These are phyloP conservation scores for Zaprionus taronus DNA, from an alignment of 1,140 invertebrate genomes.

Conservation along the genomic window DNA sequence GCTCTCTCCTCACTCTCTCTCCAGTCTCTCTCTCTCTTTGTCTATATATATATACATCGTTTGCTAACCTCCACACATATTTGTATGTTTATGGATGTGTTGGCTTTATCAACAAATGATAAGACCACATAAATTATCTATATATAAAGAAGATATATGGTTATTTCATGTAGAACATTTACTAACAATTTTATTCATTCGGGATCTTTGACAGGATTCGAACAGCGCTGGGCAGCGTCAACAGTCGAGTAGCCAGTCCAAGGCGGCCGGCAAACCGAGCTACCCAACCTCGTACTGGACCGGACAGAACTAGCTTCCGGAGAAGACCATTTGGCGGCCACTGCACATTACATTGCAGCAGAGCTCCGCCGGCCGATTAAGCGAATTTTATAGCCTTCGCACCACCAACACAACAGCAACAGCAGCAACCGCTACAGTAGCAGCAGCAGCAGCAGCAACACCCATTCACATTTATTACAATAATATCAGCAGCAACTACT, in stretches of 20 bases:
- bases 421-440: constrained; percentile 40
- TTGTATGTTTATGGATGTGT: constrained; percentile 8
- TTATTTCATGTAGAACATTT: neutral
- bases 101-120: neutral
- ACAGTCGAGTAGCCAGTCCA: constrained; percentile 88
- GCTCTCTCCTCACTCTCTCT: constrained; percentile 3
- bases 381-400: constrained; percentile 67
- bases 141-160: neutral
- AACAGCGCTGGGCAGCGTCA: constrained; percentile 88
- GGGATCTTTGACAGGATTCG: constrained; percentile 86
- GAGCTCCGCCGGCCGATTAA: constrained; percentile 35
- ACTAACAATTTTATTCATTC: neutral
- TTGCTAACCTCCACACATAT: constrained; percentile 19
- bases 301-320: constrained; percentile 86
- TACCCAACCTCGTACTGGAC: constrained; percentile 88
- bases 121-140: neutral
- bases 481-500: constrained; percentile 20
- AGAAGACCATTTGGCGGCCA: constrained; percentile 73
- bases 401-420: constrained; percentile 26
- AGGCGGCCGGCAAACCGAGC: constrained; percentile 88
- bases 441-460: constrained; percentile 44
- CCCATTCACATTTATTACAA: constrained; percentile 66
- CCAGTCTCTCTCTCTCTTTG: constrained; percentile 9
- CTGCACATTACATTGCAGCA: constrained; percentile 59
- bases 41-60: constrained; percentile 12